phyloP scores from a whole-genome alignment of 2,797 vertebrate genomes.

The Lagorchestes hirsutus region DNA sequence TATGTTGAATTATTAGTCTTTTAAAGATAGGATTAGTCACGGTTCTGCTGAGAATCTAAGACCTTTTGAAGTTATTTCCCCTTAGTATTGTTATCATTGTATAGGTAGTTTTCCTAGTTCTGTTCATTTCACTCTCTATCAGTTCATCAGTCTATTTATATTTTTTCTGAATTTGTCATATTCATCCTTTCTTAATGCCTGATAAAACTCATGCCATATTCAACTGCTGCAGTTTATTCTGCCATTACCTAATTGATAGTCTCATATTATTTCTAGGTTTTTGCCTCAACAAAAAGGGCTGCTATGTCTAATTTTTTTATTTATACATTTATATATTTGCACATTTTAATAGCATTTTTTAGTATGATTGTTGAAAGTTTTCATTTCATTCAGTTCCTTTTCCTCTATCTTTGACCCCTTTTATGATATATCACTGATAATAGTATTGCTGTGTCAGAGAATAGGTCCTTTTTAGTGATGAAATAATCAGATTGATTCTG shows the following conservation, averaged over 20 bases:
- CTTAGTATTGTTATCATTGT: not conserved
- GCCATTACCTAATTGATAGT: not conserved
- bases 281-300: not conserved
- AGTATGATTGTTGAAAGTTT: not conserved
- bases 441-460: not conserved
- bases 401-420: not conserved
- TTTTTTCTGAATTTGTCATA: not conserved
- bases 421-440: not conserved
- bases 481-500: not conserved
- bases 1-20: not conserved
- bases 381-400: not conserved
- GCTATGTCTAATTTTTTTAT: not conserved
- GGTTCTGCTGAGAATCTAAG: not conserved
- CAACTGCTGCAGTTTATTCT: not conserved
- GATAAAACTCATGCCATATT: not conserved
- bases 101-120: not conserved
- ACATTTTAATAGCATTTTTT: not conserved
- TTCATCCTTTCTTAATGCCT: not conserved
- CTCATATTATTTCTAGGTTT: not conserved
- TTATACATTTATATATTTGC: not conserved
- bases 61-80: not conserved
- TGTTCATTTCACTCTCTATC: not conserved
- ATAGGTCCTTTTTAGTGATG: not conserved
- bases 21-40: not conserved
- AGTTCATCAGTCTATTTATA: not conserved